These are phyloP conservation scores for Rhaphigaster nebulosa DNA, from an alignment of 2,888 invertebrate species.

Conservation along the genomic window DNA sequence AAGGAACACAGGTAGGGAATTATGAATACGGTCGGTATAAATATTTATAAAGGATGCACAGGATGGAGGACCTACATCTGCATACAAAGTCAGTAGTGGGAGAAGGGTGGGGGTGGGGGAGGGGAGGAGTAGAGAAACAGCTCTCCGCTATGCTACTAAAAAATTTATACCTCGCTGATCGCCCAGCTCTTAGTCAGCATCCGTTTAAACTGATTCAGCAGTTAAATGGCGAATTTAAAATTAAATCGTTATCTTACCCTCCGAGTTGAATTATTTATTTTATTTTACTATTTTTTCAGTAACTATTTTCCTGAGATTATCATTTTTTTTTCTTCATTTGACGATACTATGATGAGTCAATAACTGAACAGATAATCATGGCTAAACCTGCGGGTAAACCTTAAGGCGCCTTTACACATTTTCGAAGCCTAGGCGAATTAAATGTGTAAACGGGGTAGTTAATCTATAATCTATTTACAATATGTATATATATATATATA, in stretches of 20 bases:
- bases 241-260: background rate
- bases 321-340: too few species aligned
- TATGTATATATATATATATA: too few species aligned
- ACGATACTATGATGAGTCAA: too few species aligned
- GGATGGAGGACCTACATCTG: conserved; percentile 8
- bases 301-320: too few species aligned
- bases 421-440: too few species aligned
- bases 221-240: conserved; percentile 9
- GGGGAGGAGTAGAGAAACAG: background rate
- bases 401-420: too few species aligned
- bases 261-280: background rate
- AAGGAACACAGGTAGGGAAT: conserved; percentile 33
- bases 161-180: conserved; percentile 25
- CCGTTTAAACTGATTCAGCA: conserved; percentile 28
- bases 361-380: too few species aligned
- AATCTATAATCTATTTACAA: too few species aligned
- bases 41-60: conserved; percentile 30
- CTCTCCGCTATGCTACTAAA: background rate
- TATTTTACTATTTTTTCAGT: too few species aligned
- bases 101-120: background rate
- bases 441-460: too few species aligned
- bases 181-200: background rate
- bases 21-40: background rate
- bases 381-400: too few species aligned
- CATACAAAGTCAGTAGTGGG: conserved; percentile 1